Evolutionary conservation across 37 sponge, comb jelly and placozoan species (phyloP).

Genomic region (Ianthella basta): DNA sequence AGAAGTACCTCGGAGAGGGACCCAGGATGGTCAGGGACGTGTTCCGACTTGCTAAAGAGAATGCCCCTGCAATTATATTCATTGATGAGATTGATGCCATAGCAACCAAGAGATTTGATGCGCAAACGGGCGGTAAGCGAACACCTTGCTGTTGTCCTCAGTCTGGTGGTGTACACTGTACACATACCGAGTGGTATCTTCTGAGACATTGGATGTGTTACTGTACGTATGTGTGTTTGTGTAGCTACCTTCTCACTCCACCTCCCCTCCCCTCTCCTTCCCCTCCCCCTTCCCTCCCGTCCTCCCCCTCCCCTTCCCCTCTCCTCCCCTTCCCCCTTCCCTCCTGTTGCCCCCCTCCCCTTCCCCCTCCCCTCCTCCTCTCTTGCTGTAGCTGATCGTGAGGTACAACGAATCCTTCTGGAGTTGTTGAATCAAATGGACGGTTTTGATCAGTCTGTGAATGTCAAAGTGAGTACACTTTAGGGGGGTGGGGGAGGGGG

Average conservation of each 20-base stretch:
- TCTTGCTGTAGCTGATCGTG: slow-evolving; percentile 84
- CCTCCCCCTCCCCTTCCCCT: no score
- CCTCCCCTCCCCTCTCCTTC: no score
- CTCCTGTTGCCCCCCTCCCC: no score
- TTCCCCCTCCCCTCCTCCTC: background rate
- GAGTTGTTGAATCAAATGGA: slow-evolving; percentile 99
- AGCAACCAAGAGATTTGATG: slow-evolving; percentile 98
- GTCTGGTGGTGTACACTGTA: no score
- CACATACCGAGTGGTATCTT: background rate
- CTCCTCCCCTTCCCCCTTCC: no score
- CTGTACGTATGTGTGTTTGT: background rate
- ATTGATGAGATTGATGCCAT: slow-evolving; percentile 99
- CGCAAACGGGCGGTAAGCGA: slow-evolving; percentile 91
- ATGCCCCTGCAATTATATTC: slow-evolving; percentile 98
- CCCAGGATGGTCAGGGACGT: slow-evolving; percentile 98
- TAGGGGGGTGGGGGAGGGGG: background rate
- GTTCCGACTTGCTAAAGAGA: slow-evolving; percentile 96
- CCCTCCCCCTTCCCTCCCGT: no score
- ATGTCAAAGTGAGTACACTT: slow-evolving; percentile 80
- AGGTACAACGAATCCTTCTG: slow-evolving; percentile 95
- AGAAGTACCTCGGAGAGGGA: slow-evolving; percentile 98
- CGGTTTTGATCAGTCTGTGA: slow-evolving; percentile 95
- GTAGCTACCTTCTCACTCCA: background rate
- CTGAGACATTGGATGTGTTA: background rate
- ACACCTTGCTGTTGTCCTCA: no score